Base-by-base conservation (phyloP, 1,140 invertebrate species). In the Uloborus diversus region DNA sequence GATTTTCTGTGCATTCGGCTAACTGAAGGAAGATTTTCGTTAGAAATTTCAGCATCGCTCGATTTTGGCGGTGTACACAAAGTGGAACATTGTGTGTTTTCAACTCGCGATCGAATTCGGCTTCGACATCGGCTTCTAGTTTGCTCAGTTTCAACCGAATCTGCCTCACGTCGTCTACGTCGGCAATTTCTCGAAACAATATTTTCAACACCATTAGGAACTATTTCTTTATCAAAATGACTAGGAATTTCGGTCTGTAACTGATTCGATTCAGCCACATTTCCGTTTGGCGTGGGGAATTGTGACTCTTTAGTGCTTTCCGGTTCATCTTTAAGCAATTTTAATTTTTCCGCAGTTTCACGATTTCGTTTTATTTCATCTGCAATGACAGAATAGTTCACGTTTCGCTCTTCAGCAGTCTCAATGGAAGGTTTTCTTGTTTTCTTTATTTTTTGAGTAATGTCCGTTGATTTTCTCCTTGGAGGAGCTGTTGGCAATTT, bases 1-100 rank as follows among this genome's bases (percentile, higher is more conserved):
- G 73, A 78, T 20, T 78, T 78, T 9, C 73, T 49, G 14, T 78
- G 73, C 61, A 78, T 78, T 28, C 62, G 23, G 23, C 57, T 78
- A 2, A 51, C 42, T 2, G 49, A 47, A n/a, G n/a, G n/a, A n/a
- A n/a, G n/a, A n/a, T n/a, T n/a, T n/a, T n/a, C n/a, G 1, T 42
- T 20, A 30, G 62, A 33, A 5, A 25, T 5, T 2, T 78, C 57
- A 61, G 28, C n/a, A 1, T 17, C 49, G 23, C 5, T n/a, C 49
- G 7, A 7, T 1, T 53, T 17, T 42, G 37, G 9, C 17, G 37
- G 17, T 42, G n/a, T n/a, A 42, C 2, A 42, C 9, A 13, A 13
- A 13, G 37, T 42, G 37, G 37, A 13, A 42, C 9, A 42, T n/a
- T n/a, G 37, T 13, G 37, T 42, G 9, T 4, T 35, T 28, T 27